Evolutionary conservation across 2,888 invertebrate species (phyloP).

Genomic region (Electrophaes corylata): DNA sequence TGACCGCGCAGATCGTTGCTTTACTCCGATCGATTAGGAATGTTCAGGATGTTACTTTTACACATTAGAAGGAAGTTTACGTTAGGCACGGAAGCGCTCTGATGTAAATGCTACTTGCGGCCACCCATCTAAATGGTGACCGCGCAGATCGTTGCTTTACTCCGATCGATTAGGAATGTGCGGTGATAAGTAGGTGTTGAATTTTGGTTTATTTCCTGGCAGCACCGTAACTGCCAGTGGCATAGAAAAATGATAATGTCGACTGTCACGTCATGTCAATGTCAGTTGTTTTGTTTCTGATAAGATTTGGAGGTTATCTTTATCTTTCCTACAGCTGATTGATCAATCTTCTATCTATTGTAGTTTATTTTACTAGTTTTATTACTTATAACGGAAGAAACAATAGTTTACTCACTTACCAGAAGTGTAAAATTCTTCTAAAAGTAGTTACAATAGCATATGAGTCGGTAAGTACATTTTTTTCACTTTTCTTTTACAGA

Average conservation of each 20-base stretch:
- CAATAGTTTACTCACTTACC: slow-evolving; percentile 12
- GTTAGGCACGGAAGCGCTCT: too few species aligned
- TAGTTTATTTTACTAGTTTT: neutral
- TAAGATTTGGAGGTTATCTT: slow-evolving; percentile 25
- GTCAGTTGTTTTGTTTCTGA: neutral
- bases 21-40: too few species aligned
- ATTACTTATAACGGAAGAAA: neutral
- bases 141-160: too few species aligned
- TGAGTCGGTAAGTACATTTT: slow-evolving; percentile 37
- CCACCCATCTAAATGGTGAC: too few species aligned
- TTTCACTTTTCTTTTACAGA: neutral
- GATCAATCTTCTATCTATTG: too few species aligned
- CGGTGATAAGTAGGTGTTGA: too few species aligned
- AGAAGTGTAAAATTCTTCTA: neutral
- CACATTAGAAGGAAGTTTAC: too few species aligned
- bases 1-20: too few species aligned
- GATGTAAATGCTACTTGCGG: too few species aligned
- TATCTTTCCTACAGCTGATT: slow-evolving; percentile 17
- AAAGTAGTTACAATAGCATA: slow-evolving; percentile 3
- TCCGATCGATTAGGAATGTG: too few species aligned
- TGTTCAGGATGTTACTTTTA: too few species aligned
- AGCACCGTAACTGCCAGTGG: slow-evolving; percentile 2
- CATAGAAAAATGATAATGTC: neutral
- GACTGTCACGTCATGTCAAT: neutral
- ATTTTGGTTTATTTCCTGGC: slow-evolving; percentile 9